A percentile compares a stretch with the other conserved stretches of the same genome.
phyloP scores from a whole-genome alignment of 2,113 vertebrate genomes.

The Onychostruthus taczanowskii region DNA sequence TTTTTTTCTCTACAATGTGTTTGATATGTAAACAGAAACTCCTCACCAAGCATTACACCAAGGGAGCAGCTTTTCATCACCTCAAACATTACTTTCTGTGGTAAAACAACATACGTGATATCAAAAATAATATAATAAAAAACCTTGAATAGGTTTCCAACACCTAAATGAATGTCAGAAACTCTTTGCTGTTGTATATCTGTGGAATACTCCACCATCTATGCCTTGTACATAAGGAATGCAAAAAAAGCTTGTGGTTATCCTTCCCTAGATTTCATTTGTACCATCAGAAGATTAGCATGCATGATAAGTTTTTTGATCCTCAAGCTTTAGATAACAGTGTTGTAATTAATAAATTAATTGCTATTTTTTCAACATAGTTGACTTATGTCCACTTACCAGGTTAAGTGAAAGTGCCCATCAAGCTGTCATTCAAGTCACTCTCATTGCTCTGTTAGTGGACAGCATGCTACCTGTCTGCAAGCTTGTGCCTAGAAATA shows the following conservation, averaged over 20 bases:
- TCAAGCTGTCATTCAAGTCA: background rate
- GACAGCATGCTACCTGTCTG: background rate
- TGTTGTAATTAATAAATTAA: background rate
- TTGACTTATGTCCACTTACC: background rate
- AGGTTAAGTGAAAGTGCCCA: background rate
- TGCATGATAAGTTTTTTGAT: background rate
- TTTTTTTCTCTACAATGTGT: background rate
- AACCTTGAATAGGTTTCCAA: background rate
- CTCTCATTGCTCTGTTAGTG: background rate
- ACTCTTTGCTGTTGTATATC: background rate
- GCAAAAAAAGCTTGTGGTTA: background rate
- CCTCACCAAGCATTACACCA: background rate
- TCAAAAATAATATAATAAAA: background rate
- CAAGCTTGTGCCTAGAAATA: background rate
- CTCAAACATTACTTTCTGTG: background rate
- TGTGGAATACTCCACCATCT: background rate
- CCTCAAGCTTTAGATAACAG: background rate
- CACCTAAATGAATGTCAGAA: background rate
- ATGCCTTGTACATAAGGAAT: background rate
- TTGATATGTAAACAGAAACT: background rate
- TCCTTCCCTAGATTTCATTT: background rate
- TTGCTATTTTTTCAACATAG: background rate
- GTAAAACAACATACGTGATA: background rate
- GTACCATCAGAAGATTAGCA: background rate
- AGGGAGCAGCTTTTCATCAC: background rate